phyloP scores from a whole-genome alignment of 1,140 invertebrate species.

The Drosophila elegans region DNA sequence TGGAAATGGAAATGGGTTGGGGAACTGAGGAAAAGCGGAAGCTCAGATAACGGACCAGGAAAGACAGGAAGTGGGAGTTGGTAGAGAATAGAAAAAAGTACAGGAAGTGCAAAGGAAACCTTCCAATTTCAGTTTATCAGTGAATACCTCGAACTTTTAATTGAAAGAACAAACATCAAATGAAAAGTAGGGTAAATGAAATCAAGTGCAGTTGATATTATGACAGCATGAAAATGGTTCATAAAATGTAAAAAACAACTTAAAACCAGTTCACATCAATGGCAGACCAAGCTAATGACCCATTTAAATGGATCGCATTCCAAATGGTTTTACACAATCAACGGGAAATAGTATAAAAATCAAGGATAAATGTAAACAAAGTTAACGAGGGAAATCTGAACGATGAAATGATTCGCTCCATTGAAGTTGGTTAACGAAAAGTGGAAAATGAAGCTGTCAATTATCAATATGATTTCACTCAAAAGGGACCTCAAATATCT shows the following conservation, averaged over 20 bases:
- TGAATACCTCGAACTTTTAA: slow-evolving; percentile 19
- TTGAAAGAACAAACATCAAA: slow-evolving; percentile 23
- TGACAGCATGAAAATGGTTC: slow-evolving; percentile 4
- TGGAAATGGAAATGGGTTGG: not conserved
- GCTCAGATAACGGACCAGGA: slow-evolving; percentile 30
- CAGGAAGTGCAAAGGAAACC: slow-evolving; percentile 20
- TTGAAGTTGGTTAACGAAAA: slow-evolving; percentile 7
- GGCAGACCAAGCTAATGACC: slow-evolving; percentile 27
- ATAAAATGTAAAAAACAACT: not conserved
- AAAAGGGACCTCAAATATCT: not conserved
- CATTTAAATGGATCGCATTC: slow-evolving; percentile 31
- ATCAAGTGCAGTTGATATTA: slow-evolving; percentile 13
- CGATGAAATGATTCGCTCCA: slow-evolving; percentile 30
- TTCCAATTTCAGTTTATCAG: not conserved
- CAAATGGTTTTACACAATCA: slow-evolving; percentile 27
- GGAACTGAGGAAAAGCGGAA: slow-evolving; percentile 41
- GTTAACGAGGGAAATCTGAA: slow-evolving; percentile 9
- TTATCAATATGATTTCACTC: slow-evolving; percentile 1
- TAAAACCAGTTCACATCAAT: slow-evolving; percentile 1
- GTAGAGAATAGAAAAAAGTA: not conserved
- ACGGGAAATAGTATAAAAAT: slow-evolving; percentile 9
- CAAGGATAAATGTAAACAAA: slow-evolving; percentile 28
- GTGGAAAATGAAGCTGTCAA: slow-evolving; percentile 25
- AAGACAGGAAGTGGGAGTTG: slow-evolving; percentile 16
- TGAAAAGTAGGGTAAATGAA: too few relatives aligned